Conservation (phyloP, 2,797 vertebrate species). For the Thaleichthys pacificus region DNA sequence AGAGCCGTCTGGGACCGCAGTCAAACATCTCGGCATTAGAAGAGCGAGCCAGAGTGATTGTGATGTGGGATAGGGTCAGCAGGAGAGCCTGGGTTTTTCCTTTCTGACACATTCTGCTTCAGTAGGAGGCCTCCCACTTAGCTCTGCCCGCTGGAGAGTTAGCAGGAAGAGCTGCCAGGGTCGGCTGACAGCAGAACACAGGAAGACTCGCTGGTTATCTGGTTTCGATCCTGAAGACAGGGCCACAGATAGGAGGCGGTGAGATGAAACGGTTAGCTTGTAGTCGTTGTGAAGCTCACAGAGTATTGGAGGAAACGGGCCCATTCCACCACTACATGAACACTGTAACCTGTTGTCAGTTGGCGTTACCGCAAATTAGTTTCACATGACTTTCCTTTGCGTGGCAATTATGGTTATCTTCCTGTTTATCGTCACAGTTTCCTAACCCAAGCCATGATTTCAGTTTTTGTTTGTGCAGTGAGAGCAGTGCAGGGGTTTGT, state of each 20-base stretch:
- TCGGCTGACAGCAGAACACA: constrained; percentile 38
- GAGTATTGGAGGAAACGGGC: not conserved
- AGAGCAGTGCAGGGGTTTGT: not conserved
- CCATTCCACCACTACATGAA: not conserved
- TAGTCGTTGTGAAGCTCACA: not conserved
- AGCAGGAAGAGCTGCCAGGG: constrained; percentile 34
- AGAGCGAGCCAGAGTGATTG: not conserved
- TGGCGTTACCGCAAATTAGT: not conserved
- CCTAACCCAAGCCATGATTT: not conserved
- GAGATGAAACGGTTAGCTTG: not conserved
- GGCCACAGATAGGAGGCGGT: not conserved
- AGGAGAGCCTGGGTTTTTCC: not conserved
- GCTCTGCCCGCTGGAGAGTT: constrained; percentile 44
- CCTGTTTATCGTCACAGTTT: not conserved
- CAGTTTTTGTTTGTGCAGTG: not conserved
- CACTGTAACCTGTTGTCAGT: not conserved
- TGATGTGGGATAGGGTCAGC: not conserved
- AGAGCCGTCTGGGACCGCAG: not conserved
- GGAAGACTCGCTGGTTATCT: constrained; percentile 9
- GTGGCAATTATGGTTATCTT: not conserved
- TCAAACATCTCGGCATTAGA: not conserved
- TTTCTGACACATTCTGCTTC: constrained; percentile 24
- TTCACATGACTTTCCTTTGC: not conserved
- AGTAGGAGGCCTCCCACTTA: constrained; percentile 55
- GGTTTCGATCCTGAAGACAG: not conserved